Base-by-base conservation (phyloP, 2,888 invertebrate species). In the Drosophila differens region DNA sequence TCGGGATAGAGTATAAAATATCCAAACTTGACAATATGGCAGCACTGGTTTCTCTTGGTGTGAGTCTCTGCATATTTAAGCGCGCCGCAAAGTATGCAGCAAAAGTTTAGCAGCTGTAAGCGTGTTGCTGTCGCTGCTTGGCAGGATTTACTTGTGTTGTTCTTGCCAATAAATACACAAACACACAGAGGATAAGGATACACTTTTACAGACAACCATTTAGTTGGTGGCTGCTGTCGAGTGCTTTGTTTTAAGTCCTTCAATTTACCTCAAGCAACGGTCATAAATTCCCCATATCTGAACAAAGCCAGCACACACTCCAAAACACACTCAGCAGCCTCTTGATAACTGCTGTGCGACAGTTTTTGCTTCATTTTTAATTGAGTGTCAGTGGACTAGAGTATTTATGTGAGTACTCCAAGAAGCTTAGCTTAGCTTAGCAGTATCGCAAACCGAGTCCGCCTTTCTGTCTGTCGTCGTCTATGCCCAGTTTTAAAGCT, bases 81-180 rank as follows among this genome's bases (percentile, higher is more conserved):
- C 68, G 70, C 81, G 76, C 89, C 84, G 58, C 84, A 84, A 84
- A 84, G 89, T 83, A 84, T 88, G 85, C 88, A 85, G 75, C 81
- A 25, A 85, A 85, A 82, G 83, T 85, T 85, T 85, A 85, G 82
- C 84, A 79, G 83, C 78, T 88, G 84, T 75, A 62, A 44, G 59
- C 58, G 64, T 78, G 61, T 64, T 44, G 72, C 55, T 49, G 66
- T 70, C 62, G 60, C 57, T 63, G 77, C 60, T 76, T 86, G 71
- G 72, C 76, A 58, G 81, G 83, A 83, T 84, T 84, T 83, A 74
- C 75, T 75, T 75, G 66, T 82, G 84, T 84, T 84, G 74, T 74
- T 74, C 71, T 59, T 72, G 57, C 81, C 71, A 73, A 41, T 72
- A 64, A 60, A 52, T 54, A 60, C 69, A 67, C 52, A 39, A 30